phyloP scores from a whole-genome alignment of 2,888 invertebrate species.

The Dicyrtomina minuta region DNA sequence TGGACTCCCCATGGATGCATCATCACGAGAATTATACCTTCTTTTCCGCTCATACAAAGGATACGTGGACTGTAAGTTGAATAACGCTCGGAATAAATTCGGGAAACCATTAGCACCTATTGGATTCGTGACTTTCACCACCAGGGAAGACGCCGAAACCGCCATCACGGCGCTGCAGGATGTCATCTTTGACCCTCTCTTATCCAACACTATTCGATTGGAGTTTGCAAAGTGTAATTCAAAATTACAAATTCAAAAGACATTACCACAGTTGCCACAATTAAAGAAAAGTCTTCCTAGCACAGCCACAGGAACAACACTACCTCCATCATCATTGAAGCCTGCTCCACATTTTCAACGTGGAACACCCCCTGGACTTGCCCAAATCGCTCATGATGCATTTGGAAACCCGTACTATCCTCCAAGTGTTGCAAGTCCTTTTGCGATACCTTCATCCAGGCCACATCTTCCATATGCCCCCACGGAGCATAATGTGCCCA shows the following conservation, averaged over 20 bases:
- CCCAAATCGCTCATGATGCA: too few relatives aligned
- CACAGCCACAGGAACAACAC: not conserved
- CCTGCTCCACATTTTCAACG: not conserved
- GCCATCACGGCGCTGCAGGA: constrained; percentile 7
- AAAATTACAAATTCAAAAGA: not conserved
- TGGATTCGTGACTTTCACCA: constrained; percentile 16
- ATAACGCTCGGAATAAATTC: constrained; percentile 21
- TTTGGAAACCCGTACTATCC: not conserved
- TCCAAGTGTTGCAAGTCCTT: not conserved
- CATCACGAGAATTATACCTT: constrained; percentile 5
- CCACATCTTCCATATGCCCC: too few relatives aligned
- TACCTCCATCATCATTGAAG: not conserved
- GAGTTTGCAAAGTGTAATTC: constrained; percentile 28
- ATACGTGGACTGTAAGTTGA: constrained; percentile 11
- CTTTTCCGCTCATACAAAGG: constrained; percentile 15
- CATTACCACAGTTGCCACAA: not conserved
- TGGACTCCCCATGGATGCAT: constrained; percentile 22
- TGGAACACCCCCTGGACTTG: too few relatives aligned
- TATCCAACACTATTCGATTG: constrained; percentile 4
- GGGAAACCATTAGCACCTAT: constrained; percentile 16
- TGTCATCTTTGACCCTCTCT: constrained; percentile 7
- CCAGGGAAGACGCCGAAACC: not conserved
- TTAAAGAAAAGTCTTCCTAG: not conserved
- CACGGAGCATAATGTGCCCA: too few relatives aligned
- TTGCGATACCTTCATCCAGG: too few relatives aligned